Conservation (phyloP, 2,797 vertebrate genomes). For the Lates japonicus region DNA sequence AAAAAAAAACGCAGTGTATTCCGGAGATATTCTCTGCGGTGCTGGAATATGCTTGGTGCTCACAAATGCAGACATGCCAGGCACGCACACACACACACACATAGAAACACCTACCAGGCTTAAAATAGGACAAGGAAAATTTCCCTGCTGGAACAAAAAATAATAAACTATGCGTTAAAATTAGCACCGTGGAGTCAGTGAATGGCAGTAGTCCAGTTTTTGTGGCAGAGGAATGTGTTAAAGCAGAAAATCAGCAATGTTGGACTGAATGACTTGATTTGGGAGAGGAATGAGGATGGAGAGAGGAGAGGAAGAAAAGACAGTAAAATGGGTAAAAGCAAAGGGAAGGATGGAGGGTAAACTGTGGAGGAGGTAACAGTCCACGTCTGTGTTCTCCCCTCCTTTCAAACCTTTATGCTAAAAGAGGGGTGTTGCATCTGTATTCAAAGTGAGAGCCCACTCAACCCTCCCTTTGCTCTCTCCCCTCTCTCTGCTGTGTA, state of each 20-base stretch:
- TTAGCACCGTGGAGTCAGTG: slow-evolving; percentile 56
- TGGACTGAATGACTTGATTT: slow-evolving; percentile 40
- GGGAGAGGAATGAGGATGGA: slow-evolving; percentile 18
- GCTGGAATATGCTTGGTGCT: slow-evolving; percentile 65
- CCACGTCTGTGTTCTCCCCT: slow-evolving; percentile 65
- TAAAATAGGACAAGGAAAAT: slow-evolving; percentile 76
- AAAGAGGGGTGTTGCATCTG: slow-evolving; percentile 76
- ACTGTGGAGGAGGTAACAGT: slow-evolving; percentile 68
- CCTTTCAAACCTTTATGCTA: slow-evolving; percentile 74
- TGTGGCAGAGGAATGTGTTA: slow-evolving; percentile 49
- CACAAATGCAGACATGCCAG: slow-evolving; percentile 68
- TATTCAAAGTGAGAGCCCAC: slow-evolving; percentile 76
- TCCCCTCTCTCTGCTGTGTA: slow-evolving; percentile 66
- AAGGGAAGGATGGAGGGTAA: slow-evolving; percentile 58
- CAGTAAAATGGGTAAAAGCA: slow-evolving; percentile 30
- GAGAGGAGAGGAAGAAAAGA: slow-evolving; percentile 21
- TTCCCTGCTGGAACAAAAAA: slow-evolving; percentile 62
- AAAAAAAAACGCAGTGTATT: slow-evolving; percentile 68
- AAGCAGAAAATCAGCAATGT: slow-evolving; percentile 45
- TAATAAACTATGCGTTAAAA: slow-evolving; percentile 62
- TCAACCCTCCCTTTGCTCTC: slow-evolving; percentile 62
- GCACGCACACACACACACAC: slow-evolving; percentile 29
- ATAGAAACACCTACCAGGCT: slow-evolving; percentile 63
- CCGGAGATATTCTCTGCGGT: slow-evolving; percentile 80
- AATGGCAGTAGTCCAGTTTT: slow-evolving; percentile 58